Evolutionary conservation across 2,113 vertebrate genomes (phyloP).

Genomic region (Chauna torquata): DNA sequence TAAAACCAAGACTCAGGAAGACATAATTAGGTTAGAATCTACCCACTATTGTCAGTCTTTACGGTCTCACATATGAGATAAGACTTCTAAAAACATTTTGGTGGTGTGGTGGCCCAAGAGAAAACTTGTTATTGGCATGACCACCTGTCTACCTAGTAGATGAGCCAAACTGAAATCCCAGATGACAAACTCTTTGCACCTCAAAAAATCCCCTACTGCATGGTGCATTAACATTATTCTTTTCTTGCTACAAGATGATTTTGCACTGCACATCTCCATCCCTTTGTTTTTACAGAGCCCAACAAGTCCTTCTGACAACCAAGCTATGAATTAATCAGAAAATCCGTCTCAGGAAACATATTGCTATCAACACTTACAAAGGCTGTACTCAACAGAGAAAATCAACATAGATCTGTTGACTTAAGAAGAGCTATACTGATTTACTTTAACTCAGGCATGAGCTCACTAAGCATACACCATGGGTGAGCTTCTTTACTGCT

Average conservation of each 20-base stretch:
- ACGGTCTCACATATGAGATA: not conserved
- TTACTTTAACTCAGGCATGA: not conserved
- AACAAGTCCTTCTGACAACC: not conserved
- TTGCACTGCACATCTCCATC: not conserved
- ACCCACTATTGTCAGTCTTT: not conserved
- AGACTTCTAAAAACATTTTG: not conserved
- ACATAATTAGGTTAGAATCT: not conserved
- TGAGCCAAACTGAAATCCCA: not conserved
- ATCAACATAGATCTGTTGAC: not conserved
- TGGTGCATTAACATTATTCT: not conserved
- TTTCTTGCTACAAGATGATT: not conserved
- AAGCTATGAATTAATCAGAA: not conserved
- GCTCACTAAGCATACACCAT: not conserved
- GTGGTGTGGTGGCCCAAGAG: not conserved
- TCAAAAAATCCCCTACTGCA: not conserved
- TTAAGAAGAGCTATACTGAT: not conserved
- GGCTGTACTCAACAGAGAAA: not conserved
- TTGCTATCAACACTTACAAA: not conserved
- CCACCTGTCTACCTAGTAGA: not conserved
- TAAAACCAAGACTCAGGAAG: conserved; percentile 17
- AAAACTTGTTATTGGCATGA: not conserved
- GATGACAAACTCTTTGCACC: not conserved
- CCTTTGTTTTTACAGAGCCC: not conserved
- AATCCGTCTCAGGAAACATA: not conserved
- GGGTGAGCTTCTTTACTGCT: not conserved